Evolutionary conservation across 2,888 invertebrate species (phyloP).

Genomic region (Plusia festucae): DNA sequence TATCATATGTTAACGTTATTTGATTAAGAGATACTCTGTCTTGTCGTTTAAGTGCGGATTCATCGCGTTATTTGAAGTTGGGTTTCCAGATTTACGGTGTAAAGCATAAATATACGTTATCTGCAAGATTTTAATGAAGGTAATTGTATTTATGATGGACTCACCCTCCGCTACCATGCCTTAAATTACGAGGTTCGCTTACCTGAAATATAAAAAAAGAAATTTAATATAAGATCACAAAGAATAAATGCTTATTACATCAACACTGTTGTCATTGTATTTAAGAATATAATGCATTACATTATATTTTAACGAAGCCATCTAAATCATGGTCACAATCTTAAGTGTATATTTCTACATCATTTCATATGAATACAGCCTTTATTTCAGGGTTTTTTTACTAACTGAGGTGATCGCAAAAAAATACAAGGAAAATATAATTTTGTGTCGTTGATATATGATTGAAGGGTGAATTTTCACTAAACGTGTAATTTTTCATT

Average conservation of each 20-base stretch:
- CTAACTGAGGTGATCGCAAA: slow-evolving; percentile 41
- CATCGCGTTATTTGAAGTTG: slow-evolving; percentile 63
- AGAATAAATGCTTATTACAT: too few species aligned
- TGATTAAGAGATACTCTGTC: slow-evolving; percentile 73
- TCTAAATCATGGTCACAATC: slow-evolving; percentile 35
- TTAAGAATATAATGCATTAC: slow-evolving; percentile 1
- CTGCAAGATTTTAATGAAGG: slow-evolving; percentile 30
- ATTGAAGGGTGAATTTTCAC: slow-evolving; percentile 7
- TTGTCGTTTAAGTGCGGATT: slow-evolving; percentile 64
- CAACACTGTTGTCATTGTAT: too few species aligned
- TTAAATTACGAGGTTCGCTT: slow-evolving; percentile 46
- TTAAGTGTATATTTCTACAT: slow-evolving; percentile 29
- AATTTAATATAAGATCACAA: background rate
- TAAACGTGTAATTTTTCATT: slow-evolving; percentile 23
- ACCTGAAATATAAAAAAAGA: slow-evolving; percentile 58
- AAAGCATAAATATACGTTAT: slow-evolving; percentile 49
- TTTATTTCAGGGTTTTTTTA: slow-evolving; percentile 30
- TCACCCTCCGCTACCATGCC: slow-evolving; percentile 38
- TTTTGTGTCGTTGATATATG: slow-evolving; percentile 34
- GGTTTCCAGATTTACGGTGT: slow-evolving; percentile 37
- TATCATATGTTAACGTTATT: slow-evolving; percentile 66
- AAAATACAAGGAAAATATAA: slow-evolving; percentile 47
- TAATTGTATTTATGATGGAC: slow-evolving; percentile 50
- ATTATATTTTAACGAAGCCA: slow-evolving; percentile 30
- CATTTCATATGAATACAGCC: slow-evolving; percentile 18